These are phyloP conservation scores for Cynaeus angustus DNA, from an alignment of 2,888 invertebrate species.

Conservation along the genomic window DNA sequence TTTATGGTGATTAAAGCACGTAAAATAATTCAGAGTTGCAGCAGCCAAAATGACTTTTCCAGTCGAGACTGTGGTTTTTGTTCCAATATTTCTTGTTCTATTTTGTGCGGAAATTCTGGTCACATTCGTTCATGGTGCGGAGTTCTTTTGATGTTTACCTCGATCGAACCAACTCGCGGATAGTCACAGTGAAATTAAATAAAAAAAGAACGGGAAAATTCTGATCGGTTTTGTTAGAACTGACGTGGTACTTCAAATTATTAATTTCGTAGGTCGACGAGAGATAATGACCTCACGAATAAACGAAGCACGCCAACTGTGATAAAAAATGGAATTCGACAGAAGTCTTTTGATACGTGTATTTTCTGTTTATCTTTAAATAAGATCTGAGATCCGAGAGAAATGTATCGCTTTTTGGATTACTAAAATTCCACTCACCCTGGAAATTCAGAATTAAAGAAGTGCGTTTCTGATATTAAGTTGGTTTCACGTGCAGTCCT, in stretches of 20 bases:
- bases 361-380: too few species aligned
- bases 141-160: constrained; percentile 43
- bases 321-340: too few species aligned
- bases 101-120: constrained; percentile 29
- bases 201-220: constrained; percentile 6
- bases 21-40: constrained; percentile 34
- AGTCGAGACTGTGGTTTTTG: constrained; percentile 25
- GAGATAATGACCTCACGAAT: too few species aligned
- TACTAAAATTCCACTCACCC: too few species aligned
- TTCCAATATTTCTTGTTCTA: constrained; percentile 25
- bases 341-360: too few species aligned
- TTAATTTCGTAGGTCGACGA: neutral
- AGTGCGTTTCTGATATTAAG: too few species aligned
- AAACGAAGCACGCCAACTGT: too few species aligned
- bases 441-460: too few species aligned
- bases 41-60: constrained; percentile 21
- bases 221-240: constrained; percentile 8
- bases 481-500: neutral
- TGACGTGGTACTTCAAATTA: neutral
- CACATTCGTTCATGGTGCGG: constrained; percentile 24
- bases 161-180: constrained; percentile 33
- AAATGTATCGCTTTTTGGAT: too few species aligned
- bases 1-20: constrained; percentile 41
- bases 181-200: constrained; percentile 27
- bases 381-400: too few species aligned